A percentile compares a stretch with the other conserved stretches of the same genome.
Conservation (phyloP, 2,888 invertebrate species). For the Mesorhabditis spiculigera region DNA sequence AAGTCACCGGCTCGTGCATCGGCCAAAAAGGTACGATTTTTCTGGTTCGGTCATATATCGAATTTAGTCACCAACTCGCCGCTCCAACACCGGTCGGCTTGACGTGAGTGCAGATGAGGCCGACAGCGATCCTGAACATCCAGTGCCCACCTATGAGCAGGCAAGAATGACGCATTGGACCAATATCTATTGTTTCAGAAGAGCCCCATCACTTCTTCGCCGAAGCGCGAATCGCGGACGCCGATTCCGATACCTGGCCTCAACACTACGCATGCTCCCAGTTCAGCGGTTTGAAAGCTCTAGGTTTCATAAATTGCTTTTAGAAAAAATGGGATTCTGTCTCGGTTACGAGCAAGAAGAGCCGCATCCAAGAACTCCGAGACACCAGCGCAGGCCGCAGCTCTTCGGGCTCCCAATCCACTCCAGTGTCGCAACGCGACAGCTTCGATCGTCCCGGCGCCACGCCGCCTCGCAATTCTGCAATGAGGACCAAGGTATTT, state of each 20-base stretch:
- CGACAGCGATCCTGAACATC: constrained; percentile 4
- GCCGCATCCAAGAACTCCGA: not conserved
- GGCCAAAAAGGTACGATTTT: not conserved
- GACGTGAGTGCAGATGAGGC: not conserved
- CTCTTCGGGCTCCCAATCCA: constrained; percentile 14
- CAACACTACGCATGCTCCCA: too few relatives aligned
- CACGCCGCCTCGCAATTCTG: constrained; percentile 20
- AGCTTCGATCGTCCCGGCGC: constrained; percentile 25
- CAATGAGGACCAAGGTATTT: not conserved
- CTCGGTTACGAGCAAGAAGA: not conserved
- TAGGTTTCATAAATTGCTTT: not conserved
- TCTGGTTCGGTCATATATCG: not conserved
- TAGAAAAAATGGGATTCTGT: not conserved
- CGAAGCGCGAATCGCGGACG: not conserved
- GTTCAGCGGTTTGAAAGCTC: too few relatives aligned
- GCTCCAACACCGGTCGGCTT: not conserved
- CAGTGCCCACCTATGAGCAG: not conserved
- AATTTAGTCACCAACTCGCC: not conserved
- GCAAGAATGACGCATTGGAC: too few relatives aligned
- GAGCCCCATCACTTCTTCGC: not conserved
- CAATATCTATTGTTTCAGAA: not conserved
- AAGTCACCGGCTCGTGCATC: constrained; percentile 11
- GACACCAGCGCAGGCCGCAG: constrained; percentile 3
- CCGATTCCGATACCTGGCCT: too few relatives aligned
- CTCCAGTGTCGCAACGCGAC: constrained; percentile 14